Percentiles rank a stretch among this genome's conserved stretches.
Conservation (phyloP, 2,888 invertebrate species). For the Dynastes maya region DNA sequence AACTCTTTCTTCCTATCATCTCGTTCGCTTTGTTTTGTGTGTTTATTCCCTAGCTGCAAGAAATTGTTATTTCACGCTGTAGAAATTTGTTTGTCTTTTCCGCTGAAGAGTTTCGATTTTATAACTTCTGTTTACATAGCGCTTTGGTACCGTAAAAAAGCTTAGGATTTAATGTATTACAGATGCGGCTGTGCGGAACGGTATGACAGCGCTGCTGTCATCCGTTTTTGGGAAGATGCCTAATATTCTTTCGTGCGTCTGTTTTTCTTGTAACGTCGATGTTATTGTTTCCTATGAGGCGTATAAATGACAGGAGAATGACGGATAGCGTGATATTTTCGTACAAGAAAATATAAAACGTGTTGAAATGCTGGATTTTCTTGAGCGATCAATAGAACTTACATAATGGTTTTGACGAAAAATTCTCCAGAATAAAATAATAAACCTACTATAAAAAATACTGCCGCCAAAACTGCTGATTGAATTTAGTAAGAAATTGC, state of each 20-base stretch:
- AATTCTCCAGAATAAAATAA: too few species aligned
- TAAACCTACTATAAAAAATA: too few species aligned
- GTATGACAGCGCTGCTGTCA: neutral
- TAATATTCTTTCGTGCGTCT: neutral
- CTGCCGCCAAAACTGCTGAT: too few species aligned
- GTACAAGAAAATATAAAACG: too few species aligned
- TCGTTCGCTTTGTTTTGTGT: constrained; percentile 1
- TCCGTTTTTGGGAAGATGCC: neutral
- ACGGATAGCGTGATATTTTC: neutral
- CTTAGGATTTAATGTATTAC: constrained; percentile 15
- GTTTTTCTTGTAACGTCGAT: neutral
- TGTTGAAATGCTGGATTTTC: neutral
- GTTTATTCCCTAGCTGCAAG: too few species aligned
- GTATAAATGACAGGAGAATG: neutral
- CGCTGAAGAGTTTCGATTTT: constrained; percentile 3
- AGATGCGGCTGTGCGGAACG: neutral
- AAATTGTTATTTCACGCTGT: too few species aligned
- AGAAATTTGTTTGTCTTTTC: neutral
- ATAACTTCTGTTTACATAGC: constrained; percentile 16
- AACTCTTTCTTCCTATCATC: constrained; percentile 19
- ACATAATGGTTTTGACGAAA: neutral
- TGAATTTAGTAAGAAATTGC: too few species aligned
- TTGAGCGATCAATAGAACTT: neutral
- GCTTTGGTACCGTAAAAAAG: neutral
- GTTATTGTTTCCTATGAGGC: neutral